phyloP scores from a whole-genome alignment of 2,888 invertebrate genomes.

The Sipha maydis region DNA sequence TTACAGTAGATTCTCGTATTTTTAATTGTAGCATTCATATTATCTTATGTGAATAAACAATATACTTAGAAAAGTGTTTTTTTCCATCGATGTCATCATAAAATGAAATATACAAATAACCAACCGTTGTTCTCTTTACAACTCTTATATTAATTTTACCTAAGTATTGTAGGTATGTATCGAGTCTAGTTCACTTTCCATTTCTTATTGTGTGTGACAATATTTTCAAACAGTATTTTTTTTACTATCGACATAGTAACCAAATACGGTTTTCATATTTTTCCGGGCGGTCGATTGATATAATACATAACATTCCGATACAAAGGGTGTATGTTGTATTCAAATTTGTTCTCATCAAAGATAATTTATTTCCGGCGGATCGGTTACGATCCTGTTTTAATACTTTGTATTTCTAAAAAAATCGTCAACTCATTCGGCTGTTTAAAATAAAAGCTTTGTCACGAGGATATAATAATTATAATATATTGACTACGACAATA shows the following conservation, averaged over 20 bases:
- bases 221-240: no score
- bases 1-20: no score
- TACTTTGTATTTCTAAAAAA: not conserved
- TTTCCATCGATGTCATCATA: not conserved
- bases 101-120: not conserved
- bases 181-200: not conserved
- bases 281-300: not conserved
- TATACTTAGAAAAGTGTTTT: no score
- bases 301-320: not conserved
- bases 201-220: not conserved
- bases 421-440: conserved; percentile 6
- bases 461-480: not conserved
- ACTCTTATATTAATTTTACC: not conserved
- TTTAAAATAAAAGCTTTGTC: not conserved
- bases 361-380: not conserved
- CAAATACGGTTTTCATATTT: not conserved
- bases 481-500: not conserved
- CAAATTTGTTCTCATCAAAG: not conserved
- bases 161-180: not conserved
- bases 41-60: no score
- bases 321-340: no score
- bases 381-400: not conserved
- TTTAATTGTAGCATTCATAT: no score
- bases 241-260: not conserved
- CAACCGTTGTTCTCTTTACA: not conserved